Base-by-base conservation (phyloP, 1,140 invertebrate species). In the Aphaenogaster rudis region DNA sequence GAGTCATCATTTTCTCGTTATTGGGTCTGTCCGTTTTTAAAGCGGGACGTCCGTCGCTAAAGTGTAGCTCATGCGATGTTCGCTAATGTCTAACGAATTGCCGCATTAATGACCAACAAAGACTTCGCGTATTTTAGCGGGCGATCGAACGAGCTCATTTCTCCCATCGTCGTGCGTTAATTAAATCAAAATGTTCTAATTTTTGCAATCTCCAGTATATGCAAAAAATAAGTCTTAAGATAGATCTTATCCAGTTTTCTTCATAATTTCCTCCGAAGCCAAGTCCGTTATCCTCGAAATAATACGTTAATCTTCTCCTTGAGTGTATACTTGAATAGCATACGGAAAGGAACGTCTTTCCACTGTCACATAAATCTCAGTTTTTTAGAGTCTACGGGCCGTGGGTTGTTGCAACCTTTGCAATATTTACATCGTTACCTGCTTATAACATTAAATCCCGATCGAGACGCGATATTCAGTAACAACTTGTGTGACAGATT, bases 1-100 rank as follows among this genome's bases (percentile, higher is more conserved):
- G 76, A 67, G 72, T 80, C 87, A 86, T 88, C 76, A 67, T 86
- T 86, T 79, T 64, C 88, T 88, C 59, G 66, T 86, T 61, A 50
- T 76, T 76, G 21, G 50, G 45, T 86, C 33, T 11, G 33, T 36
- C 42, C 69, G 45, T 45, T 82, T 82, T 82, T 72, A 82, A 67
- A 59, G 54, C 67, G 50, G 21, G 9, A 36, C 17, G n/a, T 82
- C 21, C 48, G 42, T 42, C 28, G 42, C 28, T 69, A 42, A 69
- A 54, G 64, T 21, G n/a, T 45, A 57, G 48, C 36, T 81, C 42
- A n/a, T 54, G 13, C 42, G 36, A 39, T 42, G 64, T 9, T 28
- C 28, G 42, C 59, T 79, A 71, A 71, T 57, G 21, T 3, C 78
- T 54, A 69, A 54, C 50, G 9, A 69, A 69, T 42, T n/a, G 17